Evolutionary conservation across 2,113 vertebrate species (phyloP).

Genomic region (Mirza zaza): DNA sequence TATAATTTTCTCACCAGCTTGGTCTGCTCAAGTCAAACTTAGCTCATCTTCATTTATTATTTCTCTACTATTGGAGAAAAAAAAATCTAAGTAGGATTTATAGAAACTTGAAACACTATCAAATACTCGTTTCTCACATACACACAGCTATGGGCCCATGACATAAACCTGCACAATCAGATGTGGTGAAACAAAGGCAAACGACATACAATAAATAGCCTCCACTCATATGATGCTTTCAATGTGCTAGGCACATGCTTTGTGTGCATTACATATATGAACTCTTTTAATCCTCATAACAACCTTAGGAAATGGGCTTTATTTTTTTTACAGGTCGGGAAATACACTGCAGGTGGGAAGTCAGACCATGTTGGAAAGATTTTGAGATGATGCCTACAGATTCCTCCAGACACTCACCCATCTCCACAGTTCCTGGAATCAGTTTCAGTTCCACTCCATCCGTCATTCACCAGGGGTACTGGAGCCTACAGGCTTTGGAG

Average conservation of each 20-base stretch:
- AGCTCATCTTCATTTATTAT: background rate
- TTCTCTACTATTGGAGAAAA: background rate
- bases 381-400: background rate
- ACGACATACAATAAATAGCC: background rate
- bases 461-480: background rate
- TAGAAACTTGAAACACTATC: constrained; percentile 5
- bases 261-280: background rate
- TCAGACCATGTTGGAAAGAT: background rate
- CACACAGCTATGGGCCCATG: background rate
- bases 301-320: background rate
- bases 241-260: background rate
- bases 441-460: background rate
- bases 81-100: background rate
- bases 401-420: background rate
- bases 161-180: background rate
- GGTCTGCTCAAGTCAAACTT: constrained; percentile 22
- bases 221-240: background rate
- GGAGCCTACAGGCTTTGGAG: background rate
- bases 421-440: background rate
- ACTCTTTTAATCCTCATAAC: background rate
- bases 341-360: background rate
- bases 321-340: background rate
- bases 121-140: background rate
- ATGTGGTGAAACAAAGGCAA: background rate
- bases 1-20: constrained; percentile 51